Evolutionary conservation across 1,140 invertebrate species (phyloP), one percentile per base, ranked within the genome.

Genomic region (Drosophila ambigua): DNA sequence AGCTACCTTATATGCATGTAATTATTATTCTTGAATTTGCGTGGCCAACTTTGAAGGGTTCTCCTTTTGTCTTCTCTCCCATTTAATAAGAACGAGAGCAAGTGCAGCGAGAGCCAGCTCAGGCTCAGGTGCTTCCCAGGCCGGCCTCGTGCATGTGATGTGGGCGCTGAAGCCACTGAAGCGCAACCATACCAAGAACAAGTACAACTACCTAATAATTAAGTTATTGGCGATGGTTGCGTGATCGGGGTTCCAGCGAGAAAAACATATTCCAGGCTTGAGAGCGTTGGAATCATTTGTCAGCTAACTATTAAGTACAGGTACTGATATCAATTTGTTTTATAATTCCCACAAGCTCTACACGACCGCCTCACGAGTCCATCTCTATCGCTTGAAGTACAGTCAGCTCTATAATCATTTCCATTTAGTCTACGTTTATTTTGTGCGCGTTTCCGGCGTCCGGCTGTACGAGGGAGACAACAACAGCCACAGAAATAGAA

Each of bases 1-100:
- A 23, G 9, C 5, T 51, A 20, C 31, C 64, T 68, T 69, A 50
- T 69, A 79, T 44, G 69, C 60, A 67, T 72, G 53, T 53, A 69
- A 71, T 54, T 55, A 76, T 72, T 77, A 67, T 81, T 59, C 50
- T 63, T 53, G 50, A 83, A 85, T 85, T 85, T 87, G 82, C 81
- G 82, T 84, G 81, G 57, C 81, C 52, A 74, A 49, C 74, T 68
- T 35, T 15, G 55, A 67, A 72, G 74, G 78, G 82, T 48, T 61
- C 65, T 53, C 63, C 59, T 49, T 69, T 61, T 46, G 60, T 71
- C 67, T 59, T 63, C 45, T 54, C 20, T 54, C 4, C 35, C 35
- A 20, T 48, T 48, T 60, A 62, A 69, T 67, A 82, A 74, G 68
- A 77, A 72, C 76, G 54, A 79, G 69, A 79, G 67, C 72, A 66